Evolutionary conservation across 2,797 vertebrate genomes (phyloP).

Genomic region (Chaetodon trifasciatus): DNA sequence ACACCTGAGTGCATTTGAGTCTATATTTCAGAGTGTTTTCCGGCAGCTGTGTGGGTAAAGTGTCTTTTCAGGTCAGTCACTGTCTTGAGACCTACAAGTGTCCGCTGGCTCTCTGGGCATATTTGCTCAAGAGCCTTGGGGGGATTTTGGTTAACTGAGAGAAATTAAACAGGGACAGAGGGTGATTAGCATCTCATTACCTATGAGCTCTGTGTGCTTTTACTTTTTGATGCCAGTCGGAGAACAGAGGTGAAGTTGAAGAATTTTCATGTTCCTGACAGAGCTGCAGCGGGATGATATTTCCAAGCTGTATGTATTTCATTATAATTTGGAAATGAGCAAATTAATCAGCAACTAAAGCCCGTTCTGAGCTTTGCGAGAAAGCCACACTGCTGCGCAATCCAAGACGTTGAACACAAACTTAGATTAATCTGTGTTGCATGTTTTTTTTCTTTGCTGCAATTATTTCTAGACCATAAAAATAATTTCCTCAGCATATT

Average conservation of each 20-base stretch:
- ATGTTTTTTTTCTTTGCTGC: not conserved
- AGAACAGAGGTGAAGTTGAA: constrained; percentile 7
- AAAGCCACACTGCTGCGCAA: not conserved
- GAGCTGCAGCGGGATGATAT: constrained; percentile 12
- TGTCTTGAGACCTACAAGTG: constrained; percentile 28
- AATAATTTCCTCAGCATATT: constrained; percentile 1
- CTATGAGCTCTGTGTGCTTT: not conserved
- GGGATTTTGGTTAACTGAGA: constrained; percentile 44
- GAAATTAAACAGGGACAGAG: constrained; percentile 29
- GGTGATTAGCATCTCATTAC: constrained; percentile 48
- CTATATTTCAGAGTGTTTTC: not conserved
- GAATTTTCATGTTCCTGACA: not conserved
- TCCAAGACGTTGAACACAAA: not conserved
- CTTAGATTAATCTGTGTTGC: constrained; percentile 14
- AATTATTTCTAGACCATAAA: not conserved
- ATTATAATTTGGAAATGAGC: constrained; percentile 17
- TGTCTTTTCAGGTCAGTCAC: constrained; percentile 43
- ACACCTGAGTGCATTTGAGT: constrained; percentile 12
- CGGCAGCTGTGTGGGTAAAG: constrained; percentile 21
- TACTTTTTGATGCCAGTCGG: constrained; percentile 8
- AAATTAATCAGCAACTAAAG: constrained; percentile 7
- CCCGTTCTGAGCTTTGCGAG: constrained; percentile 1
- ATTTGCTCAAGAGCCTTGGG: constrained; percentile 15
- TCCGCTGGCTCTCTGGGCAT: constrained; percentile 26
- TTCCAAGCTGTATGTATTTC: constrained; percentile 1